phyloP scores from a whole-genome alignment of 2,888 invertebrate species.

The Andrena bucephala region DNA sequence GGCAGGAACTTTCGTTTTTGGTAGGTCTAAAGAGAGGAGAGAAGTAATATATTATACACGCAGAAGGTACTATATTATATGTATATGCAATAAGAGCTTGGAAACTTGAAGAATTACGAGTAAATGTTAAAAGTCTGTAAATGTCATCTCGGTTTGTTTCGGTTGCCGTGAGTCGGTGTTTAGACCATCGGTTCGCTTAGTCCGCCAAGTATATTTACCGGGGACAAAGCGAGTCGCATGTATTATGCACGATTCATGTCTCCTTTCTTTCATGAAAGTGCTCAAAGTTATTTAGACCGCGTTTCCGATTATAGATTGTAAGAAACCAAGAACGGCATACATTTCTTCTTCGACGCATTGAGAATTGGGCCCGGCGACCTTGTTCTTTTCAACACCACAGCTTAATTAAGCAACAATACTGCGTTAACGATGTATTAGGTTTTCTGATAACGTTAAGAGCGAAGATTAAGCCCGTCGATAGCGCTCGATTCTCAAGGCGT shows the following conservation, averaged over 20 bases:
- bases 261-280: conserved; percentile 54
- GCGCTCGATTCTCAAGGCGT: conserved; percentile 38
- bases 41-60: conserved; percentile 60
- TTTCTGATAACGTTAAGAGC: not conserved
- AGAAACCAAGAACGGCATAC: conserved; percentile 23
- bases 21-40: conserved; percentile 45
- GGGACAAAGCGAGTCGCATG: conserved; percentile 47
- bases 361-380: conserved; percentile 14
- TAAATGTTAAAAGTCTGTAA: conserved; percentile 66
- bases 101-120: conserved; percentile 51
- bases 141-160: conserved; percentile 59
- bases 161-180: conserved; percentile 55
- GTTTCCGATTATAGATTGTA: conserved; percentile 25
- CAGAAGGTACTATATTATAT: conserved; percentile 55
- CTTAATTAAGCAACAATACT: not conserved
- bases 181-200: conserved; percentile 41
- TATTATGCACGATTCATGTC: conserved; percentile 65
- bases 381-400: not conserved
- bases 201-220: conserved; percentile 39
- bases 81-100: conserved; percentile 59
- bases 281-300: conserved; percentile 44
- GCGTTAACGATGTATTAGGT: not conserved
- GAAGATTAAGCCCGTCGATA: not conserved
- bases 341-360: conserved; percentile 34
- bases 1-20: conserved; percentile 41